These are phyloP conservation scores for Heliconius charithonia DNA, from an alignment of 2,888 invertebrate genomes.

Conservation along the genomic window DNA sequence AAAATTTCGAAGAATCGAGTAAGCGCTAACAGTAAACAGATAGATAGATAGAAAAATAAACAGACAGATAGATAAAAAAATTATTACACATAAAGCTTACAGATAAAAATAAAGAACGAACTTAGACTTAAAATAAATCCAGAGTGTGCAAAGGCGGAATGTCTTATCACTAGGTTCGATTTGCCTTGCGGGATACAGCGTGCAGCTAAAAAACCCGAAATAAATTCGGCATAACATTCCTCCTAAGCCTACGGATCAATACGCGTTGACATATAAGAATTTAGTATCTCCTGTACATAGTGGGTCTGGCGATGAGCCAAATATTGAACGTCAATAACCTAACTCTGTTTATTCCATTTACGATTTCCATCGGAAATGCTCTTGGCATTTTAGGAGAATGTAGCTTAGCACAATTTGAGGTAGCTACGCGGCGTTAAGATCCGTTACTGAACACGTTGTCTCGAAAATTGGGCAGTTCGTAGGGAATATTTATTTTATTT, in stretches of 20 bases:
- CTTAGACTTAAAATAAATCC: no score
- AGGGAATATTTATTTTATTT: background rate
- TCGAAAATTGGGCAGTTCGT: background rate
- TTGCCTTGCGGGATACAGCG: no score
- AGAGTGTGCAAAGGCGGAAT: no score
- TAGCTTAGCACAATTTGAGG: background rate
- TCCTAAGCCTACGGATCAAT: slow-evolving; percentile 26
- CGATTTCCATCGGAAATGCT: slow-evolving; percentile 25
- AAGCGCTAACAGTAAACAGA: no score
- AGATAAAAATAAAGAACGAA: no score
- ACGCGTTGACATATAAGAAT: slow-evolving; percentile 30
- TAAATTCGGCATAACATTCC: slow-evolving; percentile 7
- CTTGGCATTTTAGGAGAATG: background rate
- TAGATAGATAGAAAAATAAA: no score
- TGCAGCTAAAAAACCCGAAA: no score
- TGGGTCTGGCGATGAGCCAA: slow-evolving; percentile 30
- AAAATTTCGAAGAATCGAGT: no score
- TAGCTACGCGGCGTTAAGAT: background rate
- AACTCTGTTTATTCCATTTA: slow-evolving; percentile 20
- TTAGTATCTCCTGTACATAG: slow-evolving; percentile 20
- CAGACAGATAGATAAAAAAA: no score
- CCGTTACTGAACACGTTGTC: background rate
- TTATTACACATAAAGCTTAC: no score
- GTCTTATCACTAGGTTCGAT: no score
- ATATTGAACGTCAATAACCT: slow-evolving; percentile 32